Percentiles rank a stretch among this genome's conserved stretches.
These are phyloP conservation scores for Laupala kohalensis DNA, from an alignment of 1,140 invertebrate species.

Conservation along the genomic window DNA sequence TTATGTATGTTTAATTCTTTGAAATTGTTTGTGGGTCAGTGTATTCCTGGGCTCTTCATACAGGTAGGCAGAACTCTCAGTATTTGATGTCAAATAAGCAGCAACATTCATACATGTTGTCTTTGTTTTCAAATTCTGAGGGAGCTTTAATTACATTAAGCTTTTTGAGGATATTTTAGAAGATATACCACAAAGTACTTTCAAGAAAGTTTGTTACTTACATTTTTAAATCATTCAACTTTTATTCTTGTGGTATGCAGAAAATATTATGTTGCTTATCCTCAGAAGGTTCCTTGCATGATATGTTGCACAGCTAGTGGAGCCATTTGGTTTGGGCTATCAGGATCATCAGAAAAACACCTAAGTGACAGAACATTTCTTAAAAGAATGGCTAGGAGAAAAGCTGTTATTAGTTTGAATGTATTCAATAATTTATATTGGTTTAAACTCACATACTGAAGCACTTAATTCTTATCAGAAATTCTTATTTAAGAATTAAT, in stretches of 20 bases:
- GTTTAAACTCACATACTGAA: too few species aligned
- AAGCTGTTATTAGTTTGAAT: too few species aligned
- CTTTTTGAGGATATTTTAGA: not conserved
- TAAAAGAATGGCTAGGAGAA: too few species aligned
- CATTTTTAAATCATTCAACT: too few species aligned
- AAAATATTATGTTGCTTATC: not conserved
- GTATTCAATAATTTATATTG: too few species aligned
- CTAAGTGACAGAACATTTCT: not conserved
- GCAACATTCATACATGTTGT: not conserved
- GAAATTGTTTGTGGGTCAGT: not conserved
- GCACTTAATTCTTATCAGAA: too few species aligned
- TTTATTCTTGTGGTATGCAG: too few species aligned
- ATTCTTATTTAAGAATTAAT: too few species aligned
- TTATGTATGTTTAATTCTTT: not conserved
- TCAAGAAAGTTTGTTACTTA: too few species aligned
- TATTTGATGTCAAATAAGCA: not conserved
- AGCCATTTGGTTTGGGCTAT: not conserved
- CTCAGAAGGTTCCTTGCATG: not conserved
- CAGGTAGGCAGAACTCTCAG: not conserved
- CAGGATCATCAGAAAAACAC: not conserved
- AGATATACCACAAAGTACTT: too few species aligned
- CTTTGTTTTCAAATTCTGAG: not conserved
- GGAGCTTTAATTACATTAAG: not conserved
- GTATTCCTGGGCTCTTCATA: not conserved
- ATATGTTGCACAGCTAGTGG: not conserved